Evolutionary conservation across 2,888 invertebrate species (phyloP), one percentile per base, ranked within the genome.

Genomic region (Leucoma salicis): DNA sequence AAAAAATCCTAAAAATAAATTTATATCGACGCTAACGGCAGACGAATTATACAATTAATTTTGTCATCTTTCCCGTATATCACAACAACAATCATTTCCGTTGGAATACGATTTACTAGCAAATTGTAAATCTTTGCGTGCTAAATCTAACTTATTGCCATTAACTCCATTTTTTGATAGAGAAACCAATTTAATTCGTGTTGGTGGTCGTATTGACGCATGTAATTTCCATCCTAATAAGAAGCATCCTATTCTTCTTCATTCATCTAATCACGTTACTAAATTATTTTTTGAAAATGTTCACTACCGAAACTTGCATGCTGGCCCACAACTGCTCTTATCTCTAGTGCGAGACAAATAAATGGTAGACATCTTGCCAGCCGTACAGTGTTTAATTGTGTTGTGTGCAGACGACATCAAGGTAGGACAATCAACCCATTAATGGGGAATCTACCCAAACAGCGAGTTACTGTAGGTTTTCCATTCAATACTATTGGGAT

Each of bases 171-270:
- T 10, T 25, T 25, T 25, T 25, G 25, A 25, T 25, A 10, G 8
- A 3, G 8, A 25, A 7, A 25, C 2, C 2, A 31, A 31, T 10
- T 10, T 31, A 37, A 57, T 14, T 29, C 51, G 5, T n/a, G n/a
- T n/a, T n/a, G n/a, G n/a, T n/a, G n/a, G n/a, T n/a, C n/a, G n/a
- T n/a, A n/a, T n/a, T n/a, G 27, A 44, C 15, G 36, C 42, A 14
- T 50, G 50, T 0, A 8, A 0, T 2, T 34, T 15, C 18, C 3
- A 12, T 0, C 47, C 14, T 21, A 42, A 42, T 21, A 47, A 43
- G 13, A 49, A 35, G 14, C 47, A 49, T 37, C 49, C 53, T 1
- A 46, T 53, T n/a, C 18, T 42, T 1, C 14, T 49, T 10, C 42
- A 42, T 8, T 35, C 49, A 0, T 4, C 34, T 2, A 44, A 49